Evolutionary conservation across 1,140 invertebrate genomes (phyloP).

Genomic region (Drosophila sp.): DNA sequence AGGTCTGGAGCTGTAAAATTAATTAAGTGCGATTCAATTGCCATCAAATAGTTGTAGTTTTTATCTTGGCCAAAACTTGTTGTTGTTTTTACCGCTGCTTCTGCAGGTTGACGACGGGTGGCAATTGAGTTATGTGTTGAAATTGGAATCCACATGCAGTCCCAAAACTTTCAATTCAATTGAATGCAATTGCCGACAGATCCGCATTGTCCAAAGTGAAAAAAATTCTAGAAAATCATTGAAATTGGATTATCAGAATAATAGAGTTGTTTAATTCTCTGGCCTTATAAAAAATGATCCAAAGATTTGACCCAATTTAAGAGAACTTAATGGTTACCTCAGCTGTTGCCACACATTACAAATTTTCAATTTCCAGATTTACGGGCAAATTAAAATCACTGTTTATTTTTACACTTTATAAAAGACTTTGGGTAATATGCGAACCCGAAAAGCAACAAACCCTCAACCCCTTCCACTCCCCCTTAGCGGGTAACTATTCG

Average conservation of each 20-base stretch:
- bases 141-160: conserved; percentile 51
- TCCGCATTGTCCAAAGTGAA: background rate
- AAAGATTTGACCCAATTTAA: conserved; percentile 22
- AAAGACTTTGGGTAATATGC: conserved; percentile 20
- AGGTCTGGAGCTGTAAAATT: conserved; percentile 51
- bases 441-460: conserved; percentile 23
- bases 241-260: conserved; percentile 25
- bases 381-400: conserved; percentile 28
- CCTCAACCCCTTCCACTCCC: background rate
- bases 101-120: conserved; percentile 53
- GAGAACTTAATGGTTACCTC: conserved; percentile 18
- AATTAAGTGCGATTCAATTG: conserved; percentile 71
- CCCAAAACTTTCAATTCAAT: conserved; percentile 17
- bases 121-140: conserved; percentile 60
- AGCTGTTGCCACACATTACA: conserved; percentile 63
- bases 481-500: conserved; percentile 31
- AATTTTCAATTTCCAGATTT: conserved; percentile 43
- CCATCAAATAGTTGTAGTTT: conserved; percentile 41
- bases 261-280: background rate
- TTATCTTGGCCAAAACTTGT: conserved; percentile 9
- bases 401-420: conserved; percentile 38
- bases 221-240: conserved; percentile 38
- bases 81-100: conserved; percentile 25
- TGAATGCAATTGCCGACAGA: conserved; percentile 13
- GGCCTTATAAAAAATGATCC: background rate